phyloP scores from a whole-genome alignment of 35 echinoderm and acorn worm species.

The Heliocidaris erythrogramma region DNA sequence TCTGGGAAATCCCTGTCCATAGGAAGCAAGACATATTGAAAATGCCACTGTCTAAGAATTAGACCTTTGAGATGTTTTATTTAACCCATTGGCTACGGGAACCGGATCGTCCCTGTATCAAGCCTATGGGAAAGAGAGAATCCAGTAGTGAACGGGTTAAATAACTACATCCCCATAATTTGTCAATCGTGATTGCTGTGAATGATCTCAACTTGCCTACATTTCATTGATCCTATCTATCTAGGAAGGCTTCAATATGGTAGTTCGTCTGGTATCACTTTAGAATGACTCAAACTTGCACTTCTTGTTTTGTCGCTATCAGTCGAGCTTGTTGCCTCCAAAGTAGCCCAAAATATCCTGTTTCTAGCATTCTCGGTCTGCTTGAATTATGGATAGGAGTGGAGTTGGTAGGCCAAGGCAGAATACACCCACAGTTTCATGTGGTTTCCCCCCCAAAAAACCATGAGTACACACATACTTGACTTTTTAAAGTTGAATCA shows the following conservation, averaged over 20 bases:
- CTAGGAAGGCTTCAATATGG: not conserved
- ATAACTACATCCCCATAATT: not conserved
- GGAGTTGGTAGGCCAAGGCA: not conserved
- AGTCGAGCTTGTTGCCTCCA: not conserved
- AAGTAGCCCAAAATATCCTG: constrained; percentile 2
- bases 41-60: not conserved
- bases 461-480: too few species aligned
- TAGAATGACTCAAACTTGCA: constrained; percentile 17
- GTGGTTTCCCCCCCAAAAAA: not conserved
- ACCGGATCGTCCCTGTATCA: too few species aligned
- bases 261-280: not conserved
- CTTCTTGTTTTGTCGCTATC: constrained; percentile 9
- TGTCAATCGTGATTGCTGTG: not conserved
- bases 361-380: not conserved
- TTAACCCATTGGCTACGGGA: too few species aligned
- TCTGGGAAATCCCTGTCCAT: not conserved
- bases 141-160: too few species aligned
- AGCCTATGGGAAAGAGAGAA: too few species aligned
- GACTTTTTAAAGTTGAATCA: too few species aligned
- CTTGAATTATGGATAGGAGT: not conserved
- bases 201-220: not conserved
- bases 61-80: not conserved
- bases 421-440: not conserved
- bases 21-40: not conserved
- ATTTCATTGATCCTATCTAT: not conserved